These are phyloP conservation scores for Podargus strigoides DNA, from an alignment of 2,797 vertebrate species.

Conservation along the genomic window DNA sequence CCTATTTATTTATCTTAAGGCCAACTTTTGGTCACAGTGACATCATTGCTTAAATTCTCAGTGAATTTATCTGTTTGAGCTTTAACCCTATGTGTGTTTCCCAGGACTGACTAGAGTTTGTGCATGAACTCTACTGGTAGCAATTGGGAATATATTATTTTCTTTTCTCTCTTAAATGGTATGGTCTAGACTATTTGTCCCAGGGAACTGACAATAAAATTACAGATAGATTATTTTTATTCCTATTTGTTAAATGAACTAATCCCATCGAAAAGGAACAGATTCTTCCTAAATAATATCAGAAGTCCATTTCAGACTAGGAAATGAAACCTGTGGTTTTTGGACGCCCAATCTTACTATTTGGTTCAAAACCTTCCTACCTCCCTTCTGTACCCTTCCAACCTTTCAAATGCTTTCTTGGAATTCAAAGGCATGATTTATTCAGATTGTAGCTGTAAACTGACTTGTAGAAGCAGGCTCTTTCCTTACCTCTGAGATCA, in stretches of 20 bases:
- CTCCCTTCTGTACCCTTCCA: not conserved
- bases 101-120: not conserved
- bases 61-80: not conserved
- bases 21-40: constrained; percentile 6
- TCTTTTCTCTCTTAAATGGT: not conserved
- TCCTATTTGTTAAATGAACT: not conserved
- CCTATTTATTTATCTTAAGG: constrained; percentile 18
- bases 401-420: not conserved
- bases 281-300: not conserved
- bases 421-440: not conserved
- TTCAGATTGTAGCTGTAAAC: not conserved
- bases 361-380: not conserved
- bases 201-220: not conserved
- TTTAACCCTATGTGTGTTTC: not conserved
- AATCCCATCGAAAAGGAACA: not conserved
- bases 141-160: not conserved
- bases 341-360: not conserved
- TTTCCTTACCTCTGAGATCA: not conserved
- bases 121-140: not conserved
- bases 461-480: not conserved
- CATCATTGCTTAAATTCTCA: not conserved
- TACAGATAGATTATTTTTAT: not conserved
- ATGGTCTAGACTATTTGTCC: not conserved
- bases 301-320: not conserved
- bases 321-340: not conserved